phyloP scores from a whole-genome alignment of 2,113 vertebrate species.

The Pleuronectes platessa region DNA sequence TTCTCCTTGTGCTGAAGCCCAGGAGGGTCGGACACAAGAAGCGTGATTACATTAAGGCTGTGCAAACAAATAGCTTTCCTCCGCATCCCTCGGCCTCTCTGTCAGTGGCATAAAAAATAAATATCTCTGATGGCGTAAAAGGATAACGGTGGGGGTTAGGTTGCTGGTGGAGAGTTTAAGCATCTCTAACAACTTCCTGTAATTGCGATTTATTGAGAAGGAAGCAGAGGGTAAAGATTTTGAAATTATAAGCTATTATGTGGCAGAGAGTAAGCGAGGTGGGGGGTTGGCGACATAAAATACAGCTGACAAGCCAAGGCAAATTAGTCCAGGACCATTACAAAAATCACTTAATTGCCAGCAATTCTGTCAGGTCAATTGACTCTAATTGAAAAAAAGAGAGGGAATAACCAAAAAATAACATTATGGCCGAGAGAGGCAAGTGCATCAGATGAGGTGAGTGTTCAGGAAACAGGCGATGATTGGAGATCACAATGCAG shows the following conservation, averaged over 20 bases:
- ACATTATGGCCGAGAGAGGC: constrained; percentile 92
- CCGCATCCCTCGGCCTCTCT: constrained; percentile 63
- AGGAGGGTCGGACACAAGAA: constrained; percentile 89
- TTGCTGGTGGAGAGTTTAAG: constrained; percentile 73
- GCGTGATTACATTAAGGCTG: constrained; percentile 79
- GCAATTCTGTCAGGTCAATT: constrained; percentile 99
- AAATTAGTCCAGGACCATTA: constrained; percentile 99
- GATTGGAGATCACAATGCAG: constrained; percentile 87
- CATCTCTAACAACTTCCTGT: constrained; percentile 99
- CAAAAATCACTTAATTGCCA: constrained; percentile 99
- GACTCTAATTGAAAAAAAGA: constrained; percentile 99
- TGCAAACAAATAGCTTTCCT: constrained; percentile 91
- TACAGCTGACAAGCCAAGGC: constrained; percentile 98
- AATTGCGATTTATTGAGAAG: constrained; percentile 99
- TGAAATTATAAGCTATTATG: constrained; percentile 99
- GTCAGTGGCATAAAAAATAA: constrained; percentile 59
- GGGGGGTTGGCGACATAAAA: constrained; percentile 93
- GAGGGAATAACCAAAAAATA: constrained; percentile 97
- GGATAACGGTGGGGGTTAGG: constrained; percentile 49
- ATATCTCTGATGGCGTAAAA: constrained; percentile 63
- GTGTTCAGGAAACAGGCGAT: constrained; percentile 89
- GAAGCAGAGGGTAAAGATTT: constrained; percentile 99
- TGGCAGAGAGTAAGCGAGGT: constrained; percentile 84
- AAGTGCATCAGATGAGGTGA: constrained; percentile 91
- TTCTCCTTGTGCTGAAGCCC: constrained; percentile 80